Evolutionary conservation across 2,888 invertebrate genomes (phyloP).

Genomic region (Platycnemis pennipes): DNA sequence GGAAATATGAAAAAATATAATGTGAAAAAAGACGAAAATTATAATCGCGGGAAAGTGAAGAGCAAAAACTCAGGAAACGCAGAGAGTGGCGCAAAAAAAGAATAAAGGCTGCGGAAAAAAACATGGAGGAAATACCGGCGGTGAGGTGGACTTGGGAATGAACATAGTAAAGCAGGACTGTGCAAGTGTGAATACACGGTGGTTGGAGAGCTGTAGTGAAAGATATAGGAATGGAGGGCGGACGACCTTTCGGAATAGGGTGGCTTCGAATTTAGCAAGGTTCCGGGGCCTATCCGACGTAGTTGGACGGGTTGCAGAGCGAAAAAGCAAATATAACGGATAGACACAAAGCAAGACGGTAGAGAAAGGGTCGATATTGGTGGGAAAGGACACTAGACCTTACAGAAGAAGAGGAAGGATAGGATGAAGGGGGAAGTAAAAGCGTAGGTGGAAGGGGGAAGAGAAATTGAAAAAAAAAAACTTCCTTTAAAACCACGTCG

Average conservation of each 20-base stretch:
- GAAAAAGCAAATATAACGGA: not conserved
- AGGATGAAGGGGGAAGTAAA: not conserved
- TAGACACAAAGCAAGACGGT: not conserved
- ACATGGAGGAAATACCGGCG: not conserved
- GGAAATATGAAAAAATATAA: not conserved
- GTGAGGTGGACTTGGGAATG: not conserved
- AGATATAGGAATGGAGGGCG: not conserved
- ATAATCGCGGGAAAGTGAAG: not conserved
- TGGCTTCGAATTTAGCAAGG: constrained; percentile 30
- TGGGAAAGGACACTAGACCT: not conserved
- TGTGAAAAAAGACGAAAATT: not conserved
- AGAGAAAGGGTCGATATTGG: not conserved
- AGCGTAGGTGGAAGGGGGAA: too few species aligned
- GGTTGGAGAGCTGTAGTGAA: not conserved
- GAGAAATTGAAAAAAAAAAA: not conserved
- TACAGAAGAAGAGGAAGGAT: not conserved
- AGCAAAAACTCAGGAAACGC: not conserved
- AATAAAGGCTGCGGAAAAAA: not conserved
- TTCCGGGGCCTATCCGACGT: constrained; percentile 16
- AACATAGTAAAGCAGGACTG: not conserved
- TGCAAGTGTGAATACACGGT: not conserved
- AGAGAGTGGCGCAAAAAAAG: not conserved
- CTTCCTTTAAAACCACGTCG: constrained; percentile 24
- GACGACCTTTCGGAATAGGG: not conserved
- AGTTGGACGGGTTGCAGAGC: not conserved